Percentiles rank a stretch among this genome's conserved stretches.
These are phyloP conservation scores for Drosophila phalerata DNA, from an alignment of 2,888 invertebrate genomes.

Conservation along the genomic window DNA sequence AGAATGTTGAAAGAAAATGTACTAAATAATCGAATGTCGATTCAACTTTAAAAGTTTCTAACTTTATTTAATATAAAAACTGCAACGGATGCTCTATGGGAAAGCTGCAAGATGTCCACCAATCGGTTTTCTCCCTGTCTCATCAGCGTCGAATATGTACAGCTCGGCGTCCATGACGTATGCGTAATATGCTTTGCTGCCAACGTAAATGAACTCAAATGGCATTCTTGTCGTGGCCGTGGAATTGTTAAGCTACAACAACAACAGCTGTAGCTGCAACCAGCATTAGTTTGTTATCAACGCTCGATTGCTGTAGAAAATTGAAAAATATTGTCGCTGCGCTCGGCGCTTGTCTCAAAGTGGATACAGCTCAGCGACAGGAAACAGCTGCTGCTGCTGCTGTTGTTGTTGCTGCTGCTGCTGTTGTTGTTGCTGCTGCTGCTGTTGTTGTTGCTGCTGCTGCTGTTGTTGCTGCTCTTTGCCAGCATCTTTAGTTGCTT, in stretches of 20 bases:
- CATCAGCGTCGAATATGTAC: slow-evolving; percentile 24
- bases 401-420: slow-evolving; percentile 14
- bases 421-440: slow-evolving; percentile 24
- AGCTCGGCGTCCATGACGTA: slow-evolving; percentile 37
- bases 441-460: slow-evolving; percentile 19
- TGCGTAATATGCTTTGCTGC: slow-evolving; percentile 32
- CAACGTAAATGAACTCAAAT: slow-evolving; percentile 48
- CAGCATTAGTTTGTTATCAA: slow-evolving; percentile 78
- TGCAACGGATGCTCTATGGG: slow-evolving; percentile 1
- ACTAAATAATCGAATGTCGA: slow-evolving; percentile 3
- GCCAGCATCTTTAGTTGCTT: slow-evolving; percentile 13
- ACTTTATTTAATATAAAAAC: slow-evolving; percentile 11
- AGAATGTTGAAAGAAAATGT: neutral
- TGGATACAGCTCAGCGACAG: slow-evolving; percentile 52
- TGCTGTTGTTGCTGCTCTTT: slow-evolving; percentile 13
- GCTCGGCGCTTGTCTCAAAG: slow-evolving; percentile 34
- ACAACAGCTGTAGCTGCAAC: slow-evolving; percentile 46
- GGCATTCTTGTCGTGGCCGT: slow-evolving; percentile 21
- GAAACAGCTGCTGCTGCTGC: slow-evolving; percentile 39
- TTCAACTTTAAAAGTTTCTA: slow-evolving; percentile 1
- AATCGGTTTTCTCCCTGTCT: slow-evolving; percentile 3
- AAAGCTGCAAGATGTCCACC: slow-evolving; percentile 15
- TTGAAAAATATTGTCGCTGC: slow-evolving; percentile 79
- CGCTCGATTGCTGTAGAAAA: slow-evolving; percentile 78
- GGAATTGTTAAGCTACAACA: slow-evolving; percentile 32